A percentile compares a stretch with the other conserved stretches of the same genome.
phyloP scores from a whole-genome alignment of 2,888 invertebrate species.

The Argyresthia goedartella region DNA sequence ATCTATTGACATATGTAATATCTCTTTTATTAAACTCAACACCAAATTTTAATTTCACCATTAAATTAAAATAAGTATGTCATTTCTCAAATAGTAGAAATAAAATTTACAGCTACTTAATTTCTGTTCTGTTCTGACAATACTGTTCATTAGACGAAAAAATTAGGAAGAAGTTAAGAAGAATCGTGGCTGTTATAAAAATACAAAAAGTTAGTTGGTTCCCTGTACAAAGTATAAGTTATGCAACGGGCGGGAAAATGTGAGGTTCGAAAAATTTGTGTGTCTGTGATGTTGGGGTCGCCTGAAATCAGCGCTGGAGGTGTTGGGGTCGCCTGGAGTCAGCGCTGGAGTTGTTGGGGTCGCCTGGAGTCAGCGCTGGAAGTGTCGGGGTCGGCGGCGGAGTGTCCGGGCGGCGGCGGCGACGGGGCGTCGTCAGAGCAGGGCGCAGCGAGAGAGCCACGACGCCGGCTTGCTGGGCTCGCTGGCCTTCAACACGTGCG shows the following conservation, averaged over 20 bases:
- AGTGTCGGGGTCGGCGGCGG: conserved; percentile 18
- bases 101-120: conserved; percentile 40
- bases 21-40: conserved; percentile 48
- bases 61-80: conserved; percentile 33
- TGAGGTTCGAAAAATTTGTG: conserved; percentile 54
- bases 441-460: conserved; percentile 88
- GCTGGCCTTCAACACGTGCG: conserved; percentile 81
- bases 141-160: conserved; percentile 35
- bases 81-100: conserved; percentile 38
- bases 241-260: conserved; percentile 45
- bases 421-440: conserved; percentile 79
- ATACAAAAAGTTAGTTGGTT: conserved; percentile 65
- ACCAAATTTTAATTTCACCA: conserved; percentile 45
- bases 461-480: conserved; percentile 87
- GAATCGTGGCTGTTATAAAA: conserved; percentile 51
- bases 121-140: conserved; percentile 33
- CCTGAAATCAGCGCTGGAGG: conserved; percentile 15
- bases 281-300: conserved; percentile 3
- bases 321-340: conserved; percentile 16
- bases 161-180: conserved; percentile 26
- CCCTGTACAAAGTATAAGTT: conserved; percentile 28
- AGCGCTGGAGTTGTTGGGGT: conserved; percentile 14
- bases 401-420: conserved; percentile 13
- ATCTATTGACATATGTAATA: conserved; percentile 62
- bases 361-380: conserved; percentile 14